Evolutionary conservation across 2,888 invertebrate genomes (phyloP).

Genomic region (Pocota personata): DNA sequence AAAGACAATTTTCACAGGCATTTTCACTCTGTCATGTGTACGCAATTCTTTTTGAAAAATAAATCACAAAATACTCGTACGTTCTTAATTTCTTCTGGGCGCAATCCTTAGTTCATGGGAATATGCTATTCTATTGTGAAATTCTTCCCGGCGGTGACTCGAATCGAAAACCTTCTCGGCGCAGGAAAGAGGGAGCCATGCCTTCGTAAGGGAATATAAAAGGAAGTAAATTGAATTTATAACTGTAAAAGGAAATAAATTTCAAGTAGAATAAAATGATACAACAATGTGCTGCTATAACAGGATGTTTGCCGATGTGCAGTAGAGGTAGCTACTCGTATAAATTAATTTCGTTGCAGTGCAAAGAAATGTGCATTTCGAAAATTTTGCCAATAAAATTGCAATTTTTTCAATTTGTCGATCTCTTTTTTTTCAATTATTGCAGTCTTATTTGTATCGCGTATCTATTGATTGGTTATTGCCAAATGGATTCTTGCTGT

Average conservation of each 20-base stretch:
- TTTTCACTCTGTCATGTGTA: slow-evolving; percentile 1
- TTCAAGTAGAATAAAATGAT: slow-evolving; percentile 25
- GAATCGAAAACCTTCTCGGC: not conserved
- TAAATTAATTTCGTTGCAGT: slow-evolving; percentile 26
- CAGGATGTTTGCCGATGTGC: not conserved
- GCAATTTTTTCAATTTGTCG: not conserved
- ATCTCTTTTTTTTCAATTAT: not conserved
- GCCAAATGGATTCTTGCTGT: not conserved
- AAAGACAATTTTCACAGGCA: slow-evolving; percentile 4
- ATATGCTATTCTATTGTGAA: slow-evolving; percentile 29
- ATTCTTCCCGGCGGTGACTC: slow-evolving; percentile 7
- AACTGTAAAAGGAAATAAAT: slow-evolving; percentile 46
- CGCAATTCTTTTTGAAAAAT: slow-evolving; percentile 19
- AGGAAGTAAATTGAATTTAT: slow-evolving; percentile 55
- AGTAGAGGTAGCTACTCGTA: no score
- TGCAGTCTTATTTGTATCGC: not conserved
- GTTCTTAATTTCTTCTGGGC: slow-evolving; percentile 20
- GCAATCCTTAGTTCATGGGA: slow-evolving; percentile 4
- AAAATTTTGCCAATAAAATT: not conserved
- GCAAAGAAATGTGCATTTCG: slow-evolving; percentile 10
- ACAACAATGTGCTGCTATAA: not conserved
- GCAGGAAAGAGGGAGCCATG: not conserved
- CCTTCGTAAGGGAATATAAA: not conserved
- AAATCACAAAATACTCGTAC: slow-evolving; percentile 29
- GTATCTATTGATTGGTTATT: slow-evolving; percentile 15